A percentile compares a stretch with the other conserved stretches of the same genome.
These are phyloP conservation scores for Drosophila phalerata DNA, from an alignment of 2,888 invertebrate genomes.

Conservation along the genomic window DNA sequence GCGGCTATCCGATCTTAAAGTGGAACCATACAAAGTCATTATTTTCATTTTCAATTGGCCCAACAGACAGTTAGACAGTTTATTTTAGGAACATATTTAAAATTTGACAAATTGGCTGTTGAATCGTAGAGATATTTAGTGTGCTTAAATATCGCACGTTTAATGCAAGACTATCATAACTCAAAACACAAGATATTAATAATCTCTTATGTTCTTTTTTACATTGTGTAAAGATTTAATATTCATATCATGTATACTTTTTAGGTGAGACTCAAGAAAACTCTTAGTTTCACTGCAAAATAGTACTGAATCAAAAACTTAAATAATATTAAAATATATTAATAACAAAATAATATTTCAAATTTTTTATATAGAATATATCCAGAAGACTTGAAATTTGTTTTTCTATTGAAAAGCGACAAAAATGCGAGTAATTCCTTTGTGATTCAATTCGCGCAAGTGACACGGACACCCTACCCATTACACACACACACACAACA, in stretches of 20 bases:
- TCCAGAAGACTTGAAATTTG: conserved; percentile 1
- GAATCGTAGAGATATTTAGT: neutral
- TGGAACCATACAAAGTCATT: too few relatives aligned
- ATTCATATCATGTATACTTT: neutral
- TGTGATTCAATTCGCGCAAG: conserved; percentile 42
- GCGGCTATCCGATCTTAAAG: too few relatives aligned
- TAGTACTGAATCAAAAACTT: neutral
- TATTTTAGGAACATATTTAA: too few relatives aligned
- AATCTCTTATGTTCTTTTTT: neutral
- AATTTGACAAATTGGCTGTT: neutral
- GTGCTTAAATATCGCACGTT: neutral
- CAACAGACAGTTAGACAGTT: too few relatives aligned
- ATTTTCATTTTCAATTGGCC: too few relatives aligned
- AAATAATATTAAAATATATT: too few relatives aligned
- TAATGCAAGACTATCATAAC: too few relatives aligned
- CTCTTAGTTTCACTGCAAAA: neutral
- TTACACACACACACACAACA: neutral
- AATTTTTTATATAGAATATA: neutral
- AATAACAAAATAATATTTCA: too few relatives aligned
- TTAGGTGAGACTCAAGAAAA: neutral
- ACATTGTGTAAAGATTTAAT: neutral
- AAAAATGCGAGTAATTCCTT: conserved; percentile 45
- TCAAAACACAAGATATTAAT: too few relatives aligned
- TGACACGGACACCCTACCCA: conserved; percentile 37
- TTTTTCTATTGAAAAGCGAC: conserved; percentile 17